phyloP scores from a whole-genome alignment of 2,113 vertebrate genomes.

The Gopherus flavomarginatus region DNA sequence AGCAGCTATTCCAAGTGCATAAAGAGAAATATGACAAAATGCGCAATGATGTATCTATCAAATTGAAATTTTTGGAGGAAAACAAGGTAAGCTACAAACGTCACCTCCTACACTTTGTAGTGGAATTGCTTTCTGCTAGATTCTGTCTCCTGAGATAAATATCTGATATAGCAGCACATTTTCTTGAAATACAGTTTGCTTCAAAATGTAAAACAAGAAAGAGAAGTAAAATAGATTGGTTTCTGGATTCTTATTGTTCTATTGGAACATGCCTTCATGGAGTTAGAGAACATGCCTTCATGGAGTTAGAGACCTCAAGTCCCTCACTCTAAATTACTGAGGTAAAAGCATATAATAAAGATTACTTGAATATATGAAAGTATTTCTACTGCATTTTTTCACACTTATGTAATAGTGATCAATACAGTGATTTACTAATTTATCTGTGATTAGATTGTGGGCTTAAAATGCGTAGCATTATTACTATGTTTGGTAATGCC shows the following conservation, averaged over 20 bases:
- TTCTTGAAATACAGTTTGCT: neutral
- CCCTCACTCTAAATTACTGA: neutral
- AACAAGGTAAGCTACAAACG: conserved; percentile 88
- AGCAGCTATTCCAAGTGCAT: conserved; percentile 92
- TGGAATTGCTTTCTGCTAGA: neutral
- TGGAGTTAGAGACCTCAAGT: neutral
- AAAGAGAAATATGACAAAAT: conserved; percentile 97
- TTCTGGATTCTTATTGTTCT: neutral
- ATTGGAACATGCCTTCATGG: neutral
- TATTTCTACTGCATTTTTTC: neutral
- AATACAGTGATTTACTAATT: neutral
- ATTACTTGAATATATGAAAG: neutral
- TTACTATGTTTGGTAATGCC: rapidly evolving
- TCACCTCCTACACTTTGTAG: neutral
- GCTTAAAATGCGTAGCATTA: neutral
- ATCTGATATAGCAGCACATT: neutral
- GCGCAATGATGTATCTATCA: conserved; percentile 92
- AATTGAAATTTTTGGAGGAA: conserved; percentile 97
- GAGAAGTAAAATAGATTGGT: neutral
- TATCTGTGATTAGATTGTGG: neutral
- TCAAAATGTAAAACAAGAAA: neutral
- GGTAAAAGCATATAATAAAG: neutral
- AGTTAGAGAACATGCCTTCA: neutral
- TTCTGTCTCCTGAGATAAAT: neutral
- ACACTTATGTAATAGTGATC: neutral